Base-by-base conservation (phyloP, 2,888 invertebrate genomes). In the Drosophila anomelani region DNA sequence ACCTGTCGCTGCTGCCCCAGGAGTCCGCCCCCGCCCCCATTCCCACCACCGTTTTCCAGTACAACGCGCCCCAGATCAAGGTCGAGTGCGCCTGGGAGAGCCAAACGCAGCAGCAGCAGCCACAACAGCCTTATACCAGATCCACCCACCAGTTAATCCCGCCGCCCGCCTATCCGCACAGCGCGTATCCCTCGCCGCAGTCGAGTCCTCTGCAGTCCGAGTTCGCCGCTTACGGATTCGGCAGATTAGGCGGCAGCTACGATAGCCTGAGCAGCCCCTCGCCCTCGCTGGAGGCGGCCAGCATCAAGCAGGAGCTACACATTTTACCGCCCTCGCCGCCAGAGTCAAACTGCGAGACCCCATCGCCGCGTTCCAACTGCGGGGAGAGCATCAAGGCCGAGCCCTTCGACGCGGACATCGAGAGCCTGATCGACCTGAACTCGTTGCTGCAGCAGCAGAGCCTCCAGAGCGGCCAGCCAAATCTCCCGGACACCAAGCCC, bases 1-100 rank as follows among this genome's bases (percentile, higher is more conserved):
- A 96, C 91, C 92, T 96, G 79, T 96, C 96, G 23, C 94, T 97
- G 61, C 94, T 97, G 89, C 95, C 96, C 81, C 94, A 94, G 72
- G 88, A 85, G 74, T 94, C 76, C 91, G 78, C 17, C 12, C 53
- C 59, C 26, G 64, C 64, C 26, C 43, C 80, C 44, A 89, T 89
- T 73, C 89, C 89, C 36, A 89, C 89, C 32, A 90, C 88, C 17
- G 89, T 89, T 1, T 90, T 79, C 44, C 88, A 90, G 55, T 89
- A 90, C 91, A 85, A 86, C 91, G 88, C 81, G 29, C 90, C 91
- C 17, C 89, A 91, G 69, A 92, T 93, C 36, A 93, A 93, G 90
- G 86, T 91, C 68, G 93, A 93, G 85, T 89, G 90, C 67, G 86
- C 88, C 59, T 92, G 92, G 92, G 84, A 76, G 29, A 64, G 77